Evolutionary conservation across 2,113 vertebrate species (phyloP).

Genomic region (Rana temporaria): DNA sequence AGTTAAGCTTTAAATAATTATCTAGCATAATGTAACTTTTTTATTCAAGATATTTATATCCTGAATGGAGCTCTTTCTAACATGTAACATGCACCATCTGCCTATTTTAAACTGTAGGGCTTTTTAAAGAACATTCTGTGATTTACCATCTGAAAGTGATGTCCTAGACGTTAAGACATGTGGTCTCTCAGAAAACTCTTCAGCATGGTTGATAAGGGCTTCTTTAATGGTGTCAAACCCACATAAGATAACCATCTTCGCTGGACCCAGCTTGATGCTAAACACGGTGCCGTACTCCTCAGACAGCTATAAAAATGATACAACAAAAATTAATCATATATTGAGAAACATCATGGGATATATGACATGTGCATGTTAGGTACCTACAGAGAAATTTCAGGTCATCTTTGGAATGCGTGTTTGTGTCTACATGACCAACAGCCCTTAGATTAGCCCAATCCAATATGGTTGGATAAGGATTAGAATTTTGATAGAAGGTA

Average conservation of each 20-base stretch:
- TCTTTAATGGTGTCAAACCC: slow-evolving; percentile 28
- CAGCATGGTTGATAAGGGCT: slow-evolving; percentile 21
- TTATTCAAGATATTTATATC: too few relatives aligned
- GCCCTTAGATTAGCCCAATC: too few relatives aligned
- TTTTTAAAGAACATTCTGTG: neutral
- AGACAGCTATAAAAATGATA: neutral
- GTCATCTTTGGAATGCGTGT: too few relatives aligned
- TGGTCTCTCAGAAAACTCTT: slow-evolving; percentile 17
- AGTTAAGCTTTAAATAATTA: too few relatives aligned
- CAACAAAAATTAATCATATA: neutral
- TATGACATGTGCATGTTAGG: too few relatives aligned
- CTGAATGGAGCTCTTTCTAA: too few relatives aligned
- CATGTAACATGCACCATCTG: neutral
- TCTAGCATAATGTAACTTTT: too few relatives aligned
- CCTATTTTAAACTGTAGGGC: neutral
- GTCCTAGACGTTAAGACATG: neutral
- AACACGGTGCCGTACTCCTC: slow-evolving; percentile 10
- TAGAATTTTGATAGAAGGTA: too few relatives aligned
- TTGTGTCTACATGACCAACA: too few relatives aligned
- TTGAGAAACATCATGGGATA: too few relatives aligned
- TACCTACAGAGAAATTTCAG: too few relatives aligned
- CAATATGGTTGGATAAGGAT: too few relatives aligned
- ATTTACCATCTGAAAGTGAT: slow-evolving; percentile 14
- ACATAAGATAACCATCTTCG: slow-evolving; percentile 3
- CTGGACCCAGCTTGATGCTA: neutral